A percentile compares a stretch with the other conserved stretches of the same genome.
These are phyloP conservation scores for Pedionomus torquatus DNA, from an alignment of 2,113 vertebrate species.

Conservation along the genomic window DNA sequence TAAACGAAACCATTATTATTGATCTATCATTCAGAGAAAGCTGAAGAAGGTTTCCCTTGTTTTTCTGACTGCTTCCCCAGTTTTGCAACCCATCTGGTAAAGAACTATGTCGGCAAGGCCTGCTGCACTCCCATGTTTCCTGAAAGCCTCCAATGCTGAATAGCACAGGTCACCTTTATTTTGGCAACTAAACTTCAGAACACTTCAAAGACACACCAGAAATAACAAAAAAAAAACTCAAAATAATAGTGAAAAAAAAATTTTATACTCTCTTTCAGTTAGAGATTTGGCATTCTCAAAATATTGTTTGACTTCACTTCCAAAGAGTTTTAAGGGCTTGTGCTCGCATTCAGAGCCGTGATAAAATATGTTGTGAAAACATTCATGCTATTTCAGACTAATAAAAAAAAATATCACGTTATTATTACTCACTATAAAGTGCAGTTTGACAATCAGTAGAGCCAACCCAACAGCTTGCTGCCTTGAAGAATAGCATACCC, in stretches of 20 bases:
- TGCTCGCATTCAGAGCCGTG: not conserved
- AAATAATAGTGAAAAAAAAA: not conserved
- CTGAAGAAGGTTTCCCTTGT: not conserved
- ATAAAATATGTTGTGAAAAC: not conserved
- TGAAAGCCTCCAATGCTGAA: not conserved
- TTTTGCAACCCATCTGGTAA: not conserved
- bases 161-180: not conserved
- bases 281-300: not conserved
- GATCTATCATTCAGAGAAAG: not conserved
- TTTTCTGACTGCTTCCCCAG: not conserved
- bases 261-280: not conserved
- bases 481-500: not conserved
- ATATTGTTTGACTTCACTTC: not conserved
- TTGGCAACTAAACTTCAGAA: not conserved
- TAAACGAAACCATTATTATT: not conserved
- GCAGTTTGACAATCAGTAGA: not conserved
- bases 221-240: not conserved
- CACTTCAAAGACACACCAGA: not conserved
- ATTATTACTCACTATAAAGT: not conserved
- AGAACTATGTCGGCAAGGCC: fast-evolving
- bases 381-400: not conserved
- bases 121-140: not conserved
- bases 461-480: not conserved
- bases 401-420: not conserved
- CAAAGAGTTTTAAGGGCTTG: not conserved